Conservation (phyloP, 2,797 vertebrate species). For the Oceanodroma leucorhoa region DNA sequence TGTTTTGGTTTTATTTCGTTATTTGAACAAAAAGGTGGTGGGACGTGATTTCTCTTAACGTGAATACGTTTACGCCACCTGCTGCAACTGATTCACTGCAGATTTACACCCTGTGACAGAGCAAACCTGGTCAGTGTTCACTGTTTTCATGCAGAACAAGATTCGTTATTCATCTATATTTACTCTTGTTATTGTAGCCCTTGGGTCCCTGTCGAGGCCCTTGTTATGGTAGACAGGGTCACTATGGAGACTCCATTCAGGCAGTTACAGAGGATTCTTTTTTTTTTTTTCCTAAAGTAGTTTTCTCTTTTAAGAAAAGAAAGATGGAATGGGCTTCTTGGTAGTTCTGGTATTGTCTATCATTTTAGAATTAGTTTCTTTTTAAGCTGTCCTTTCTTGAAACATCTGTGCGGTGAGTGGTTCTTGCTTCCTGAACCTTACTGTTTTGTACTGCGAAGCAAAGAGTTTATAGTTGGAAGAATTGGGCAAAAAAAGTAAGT, state of each 20-base stretch:
- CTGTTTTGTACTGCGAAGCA: background rate
- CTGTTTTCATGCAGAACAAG: background rate
- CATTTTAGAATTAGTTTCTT: background rate
- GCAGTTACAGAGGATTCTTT: background rate
- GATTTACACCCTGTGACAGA: background rate
- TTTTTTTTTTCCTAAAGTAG: background rate
- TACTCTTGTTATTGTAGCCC: background rate
- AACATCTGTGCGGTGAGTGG: background rate
- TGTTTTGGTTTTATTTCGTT: background rate
- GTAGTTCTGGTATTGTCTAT: background rate
- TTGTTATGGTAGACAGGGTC: background rate
- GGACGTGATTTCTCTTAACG: fast-evolving
- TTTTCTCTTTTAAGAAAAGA: background rate
- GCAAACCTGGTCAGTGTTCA: background rate
- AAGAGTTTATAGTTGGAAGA: background rate
- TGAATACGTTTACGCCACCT: fast-evolving
- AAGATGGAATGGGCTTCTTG: background rate
- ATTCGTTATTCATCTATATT: background rate
- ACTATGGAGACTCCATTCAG: fast-evolving
- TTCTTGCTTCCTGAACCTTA: background rate
- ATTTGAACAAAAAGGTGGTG: background rate
- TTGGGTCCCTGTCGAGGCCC: background rate
- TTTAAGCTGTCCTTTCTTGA: conserved; percentile 8
- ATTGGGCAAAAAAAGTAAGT: background rate
- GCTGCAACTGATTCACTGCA: background rate